Conservation (phyloP, 2,113 vertebrate species). For the Poeciliopsis retropinna region DNA sequence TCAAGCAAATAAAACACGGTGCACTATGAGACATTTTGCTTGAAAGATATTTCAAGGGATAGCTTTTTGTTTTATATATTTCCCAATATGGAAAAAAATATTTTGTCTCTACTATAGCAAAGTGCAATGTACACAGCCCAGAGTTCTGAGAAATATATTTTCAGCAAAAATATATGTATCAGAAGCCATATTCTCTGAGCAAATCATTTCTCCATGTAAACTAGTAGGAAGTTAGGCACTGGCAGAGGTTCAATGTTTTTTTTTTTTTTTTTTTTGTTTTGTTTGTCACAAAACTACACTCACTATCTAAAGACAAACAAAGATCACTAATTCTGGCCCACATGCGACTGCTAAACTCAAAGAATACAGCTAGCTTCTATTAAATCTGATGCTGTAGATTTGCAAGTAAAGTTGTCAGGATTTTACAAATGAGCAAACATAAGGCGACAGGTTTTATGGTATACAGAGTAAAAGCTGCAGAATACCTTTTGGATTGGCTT, state of each 20-base stretch:
- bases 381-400: conserved; percentile 46
- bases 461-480: conserved; percentile 25
- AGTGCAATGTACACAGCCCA: neutral
- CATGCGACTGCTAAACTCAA: conserved; percentile 29
- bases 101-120: neutral
- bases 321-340: conserved; percentile 34
- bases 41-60: neutral
- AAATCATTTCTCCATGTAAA: conserved; percentile 19
- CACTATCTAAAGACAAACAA: conserved; percentile 46
- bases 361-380: conserved; percentile 57
- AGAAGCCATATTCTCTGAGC: conserved; percentile 15
- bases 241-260: conserved; percentile 20
- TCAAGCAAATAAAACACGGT: no score
- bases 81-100: neutral
- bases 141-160: conserved; percentile 2
- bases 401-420: conserved; percentile 39
- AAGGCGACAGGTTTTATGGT: conserved; percentile 31
- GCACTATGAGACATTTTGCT: neutral
- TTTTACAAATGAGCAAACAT: conserved; percentile 45
- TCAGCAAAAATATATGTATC: neutral
- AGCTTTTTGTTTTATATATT: neutral
- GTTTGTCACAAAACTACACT: conserved; percentile 54
- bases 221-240: conserved; percentile 33
- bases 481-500: conserved; percentile 19
- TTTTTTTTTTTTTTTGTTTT: neutral